Evolutionary conservation across 2,888 invertebrate species (phyloP), one percentile per base, ranked within the genome.

Genomic region (Thymelicus sylvestris): DNA sequence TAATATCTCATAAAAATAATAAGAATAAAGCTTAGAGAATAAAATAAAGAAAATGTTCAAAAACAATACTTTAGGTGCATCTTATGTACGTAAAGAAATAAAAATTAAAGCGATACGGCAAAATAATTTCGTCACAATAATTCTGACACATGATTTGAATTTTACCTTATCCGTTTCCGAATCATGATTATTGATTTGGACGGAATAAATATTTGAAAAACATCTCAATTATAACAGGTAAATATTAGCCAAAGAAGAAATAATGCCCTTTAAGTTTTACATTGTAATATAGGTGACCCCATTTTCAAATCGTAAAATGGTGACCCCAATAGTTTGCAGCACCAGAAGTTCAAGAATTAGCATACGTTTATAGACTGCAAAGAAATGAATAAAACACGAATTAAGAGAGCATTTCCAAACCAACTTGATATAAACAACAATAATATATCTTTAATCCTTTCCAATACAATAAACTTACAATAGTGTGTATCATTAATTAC

Each of bases 1-100:
- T 75, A 70, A 79, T 66, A 77, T 73, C 74, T 75, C 72, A 72
- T 74, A 64, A 66, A 73, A 72, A 67, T 73, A 74, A 71, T 48
- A 48, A 47, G 41, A 61, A 60, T 68, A 67, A 72, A 72, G 60
- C 60, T 67, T 52, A 61, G 47, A 19, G 10, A 39, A n/a, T n/a
- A n/a, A n/a, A n/a, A n/a, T n/a, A n/a, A n/a, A n/a, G n/a, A n/a
- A n/a, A n/a, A n/a, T n/a, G n/a, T n/a, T n/a, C n/a, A n/a, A n/a
- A n/a, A n/a, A n/a, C 41, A 59, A 48, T 66, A 38, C 38, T 66
- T 66, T 47, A 41, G 31, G 39, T 60, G 63, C 48, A 63, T 15
- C 15, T 50, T 50, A 50, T 31, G 3, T 57, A 31, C 31, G 10
- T 63, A 63, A 63, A 63, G n/a, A 19, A 63, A 50, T 48, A 63